Evolutionary conservation across 2,113 vertebrate species (phyloP).

Genomic region (Myiopsitta monachus): DNA sequence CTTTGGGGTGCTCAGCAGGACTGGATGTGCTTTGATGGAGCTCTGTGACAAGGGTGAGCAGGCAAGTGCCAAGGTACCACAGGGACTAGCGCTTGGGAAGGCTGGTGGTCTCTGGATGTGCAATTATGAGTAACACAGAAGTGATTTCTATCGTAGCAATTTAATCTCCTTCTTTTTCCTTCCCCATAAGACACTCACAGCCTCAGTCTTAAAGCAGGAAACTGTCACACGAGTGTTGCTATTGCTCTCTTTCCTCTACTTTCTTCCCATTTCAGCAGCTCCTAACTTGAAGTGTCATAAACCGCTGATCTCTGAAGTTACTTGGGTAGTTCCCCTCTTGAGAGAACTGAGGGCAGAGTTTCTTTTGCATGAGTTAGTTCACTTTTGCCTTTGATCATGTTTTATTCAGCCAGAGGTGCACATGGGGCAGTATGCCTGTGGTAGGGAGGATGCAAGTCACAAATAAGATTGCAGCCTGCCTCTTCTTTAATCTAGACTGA

Average conservation of each 20-base stretch:
- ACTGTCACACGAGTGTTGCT: background rate
- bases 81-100: background rate
- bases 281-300: background rate
- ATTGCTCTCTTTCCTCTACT: background rate
- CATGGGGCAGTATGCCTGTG: background rate
- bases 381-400: background rate
- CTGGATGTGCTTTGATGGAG: constrained; percentile 21
- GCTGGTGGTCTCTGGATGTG: background rate
- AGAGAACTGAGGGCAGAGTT: background rate
- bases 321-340: background rate
- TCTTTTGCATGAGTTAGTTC: background rate
- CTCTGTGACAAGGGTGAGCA: constrained; percentile 29
- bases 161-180: background rate
- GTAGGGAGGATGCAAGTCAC: background rate
- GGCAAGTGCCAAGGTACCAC: background rate
- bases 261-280: background rate
- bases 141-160: background rate
- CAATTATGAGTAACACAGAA: background rate
- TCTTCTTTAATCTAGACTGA: background rate
- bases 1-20: constrained; percentile 12
- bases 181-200: background rate
- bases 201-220: background rate
- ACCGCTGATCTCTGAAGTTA: background rate
- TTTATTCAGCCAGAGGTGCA: background rate
- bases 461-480: background rate